phyloP scores from a whole-genome alignment of 2,113 vertebrate genomes.

The Tyrannus savana region DNA sequence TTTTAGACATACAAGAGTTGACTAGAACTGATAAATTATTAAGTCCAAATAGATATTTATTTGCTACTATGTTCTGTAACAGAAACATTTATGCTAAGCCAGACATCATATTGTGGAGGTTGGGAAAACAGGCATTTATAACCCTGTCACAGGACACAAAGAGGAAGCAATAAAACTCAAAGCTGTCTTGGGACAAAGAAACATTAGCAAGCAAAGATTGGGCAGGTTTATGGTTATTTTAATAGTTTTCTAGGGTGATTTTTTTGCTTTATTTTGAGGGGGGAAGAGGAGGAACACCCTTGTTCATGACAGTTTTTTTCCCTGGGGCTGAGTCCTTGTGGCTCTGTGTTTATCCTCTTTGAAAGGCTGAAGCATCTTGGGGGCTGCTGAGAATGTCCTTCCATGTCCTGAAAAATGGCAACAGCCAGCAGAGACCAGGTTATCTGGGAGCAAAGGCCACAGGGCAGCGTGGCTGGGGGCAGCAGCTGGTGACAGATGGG shows the following conservation, averaged over 20 bases:
- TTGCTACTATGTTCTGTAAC: neutral
- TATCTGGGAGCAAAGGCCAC: neutral
- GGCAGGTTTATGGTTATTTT: neutral
- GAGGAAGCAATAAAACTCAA: neutral
- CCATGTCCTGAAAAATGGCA: neutral
- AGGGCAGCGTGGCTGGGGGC: accelerated
- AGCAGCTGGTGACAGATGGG: neutral
- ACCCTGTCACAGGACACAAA: neutral
- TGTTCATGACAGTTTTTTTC: neutral
- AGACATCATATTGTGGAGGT: neutral
- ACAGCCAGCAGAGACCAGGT: neutral
- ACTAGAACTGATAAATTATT: neutral
- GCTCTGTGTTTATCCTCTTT: neutral
- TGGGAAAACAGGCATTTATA: neutral
- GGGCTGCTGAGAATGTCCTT: neutral
- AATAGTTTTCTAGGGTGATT: accelerated
- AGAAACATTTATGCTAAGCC: neutral
- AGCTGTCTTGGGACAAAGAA: neutral
- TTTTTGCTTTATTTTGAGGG: neutral
- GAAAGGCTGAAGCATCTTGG: neutral
- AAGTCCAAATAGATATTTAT: neutral
- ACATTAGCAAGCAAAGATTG: neutral
- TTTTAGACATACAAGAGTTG: neutral
- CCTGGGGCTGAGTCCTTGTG: neutral
- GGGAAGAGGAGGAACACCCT: neutral